These are phyloP conservation scores for Tragelaphus oryx DNA, from an alignment of 2,797 vertebrate species.

Conservation along the genomic window DNA sequence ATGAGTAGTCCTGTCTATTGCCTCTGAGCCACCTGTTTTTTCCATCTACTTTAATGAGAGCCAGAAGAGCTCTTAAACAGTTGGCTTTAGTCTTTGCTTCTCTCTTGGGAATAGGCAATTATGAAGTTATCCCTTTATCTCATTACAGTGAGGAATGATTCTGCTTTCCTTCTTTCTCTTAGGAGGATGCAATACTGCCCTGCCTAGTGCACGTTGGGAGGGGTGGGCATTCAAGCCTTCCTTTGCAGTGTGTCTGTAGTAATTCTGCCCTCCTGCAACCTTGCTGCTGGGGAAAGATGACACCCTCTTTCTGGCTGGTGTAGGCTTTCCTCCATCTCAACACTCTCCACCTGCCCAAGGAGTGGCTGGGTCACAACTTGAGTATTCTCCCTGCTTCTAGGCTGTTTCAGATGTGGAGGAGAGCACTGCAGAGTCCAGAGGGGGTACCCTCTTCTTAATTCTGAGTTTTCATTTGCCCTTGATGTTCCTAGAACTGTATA, in stretches of 20 bases:
- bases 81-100: constrained; percentile 25
- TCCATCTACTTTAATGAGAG: constrained; percentile 43
- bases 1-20: background rate
- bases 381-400: background rate
- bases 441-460: background rate
- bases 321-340: constrained; percentile 35
- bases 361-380: background rate
- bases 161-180: constrained; percentile 35
- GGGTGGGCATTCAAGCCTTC: background rate
- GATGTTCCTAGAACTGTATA: background rate
- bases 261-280: background rate
- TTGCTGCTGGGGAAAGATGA: constrained; percentile 31
- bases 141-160: constrained; percentile 26
- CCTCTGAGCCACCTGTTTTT: constrained; percentile 43
- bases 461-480: background rate
- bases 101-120: constrained; percentile 35
- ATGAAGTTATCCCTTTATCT: constrained; percentile 49
- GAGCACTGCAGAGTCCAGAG: background rate
- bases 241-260: background rate
- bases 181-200: background rate
- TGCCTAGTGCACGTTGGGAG: background rate
- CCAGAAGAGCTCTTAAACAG: constrained; percentile 54
- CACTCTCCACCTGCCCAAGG: constrained; percentile 18
- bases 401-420: background rate
- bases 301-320: background rate